Percentiles rank a stretch among this genome's conserved stretches.
Evolutionary conservation across 2,888 invertebrate genomes (phyloP).

Genomic region (Drosophila neotestacea): DNA sequence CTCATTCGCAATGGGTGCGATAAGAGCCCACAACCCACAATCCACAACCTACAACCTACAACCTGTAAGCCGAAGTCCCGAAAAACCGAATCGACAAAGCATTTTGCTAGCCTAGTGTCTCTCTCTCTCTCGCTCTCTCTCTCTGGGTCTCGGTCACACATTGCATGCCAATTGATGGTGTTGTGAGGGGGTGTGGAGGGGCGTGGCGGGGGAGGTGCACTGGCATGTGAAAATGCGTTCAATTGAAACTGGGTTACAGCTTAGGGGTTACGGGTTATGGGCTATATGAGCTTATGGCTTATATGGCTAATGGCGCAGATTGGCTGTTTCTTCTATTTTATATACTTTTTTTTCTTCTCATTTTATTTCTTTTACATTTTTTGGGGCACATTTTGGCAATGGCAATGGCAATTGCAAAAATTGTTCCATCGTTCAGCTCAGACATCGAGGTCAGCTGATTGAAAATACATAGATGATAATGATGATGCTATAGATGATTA

Average conservation of each 20-base stretch:
- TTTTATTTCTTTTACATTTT: constrained; percentile 24
- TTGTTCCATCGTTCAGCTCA: constrained; percentile 31
- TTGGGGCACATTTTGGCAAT: constrained; percentile 51
- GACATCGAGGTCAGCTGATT: constrained; percentile 55
- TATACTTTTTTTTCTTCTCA: constrained; percentile 1
- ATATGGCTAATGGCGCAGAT: constrained; percentile 75
- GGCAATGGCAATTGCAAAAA: constrained; percentile 56
- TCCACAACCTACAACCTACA: constrained; percentile 3
- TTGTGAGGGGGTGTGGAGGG: background rate
- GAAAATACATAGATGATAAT: constrained; percentile 39
- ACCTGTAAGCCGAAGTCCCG: constrained; percentile 7
- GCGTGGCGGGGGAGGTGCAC: constrained; percentile 50
- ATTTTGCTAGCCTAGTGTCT: constrained; percentile 41
- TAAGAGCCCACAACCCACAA: constrained; percentile 9
- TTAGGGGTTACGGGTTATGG: constrained; percentile 63
- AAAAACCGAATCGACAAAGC: constrained; percentile 27
- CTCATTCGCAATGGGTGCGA: constrained; percentile 18
- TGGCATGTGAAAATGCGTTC: constrained; percentile 80
- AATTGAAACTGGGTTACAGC: constrained; percentile 80
- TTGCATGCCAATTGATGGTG: constrained; percentile 49
- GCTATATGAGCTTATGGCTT: constrained; percentile 68
- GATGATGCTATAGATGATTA: constrained; percentile 16
- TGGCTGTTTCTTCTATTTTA: constrained; percentile 38
- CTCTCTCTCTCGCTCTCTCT: no score
- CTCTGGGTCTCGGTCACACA: constrained; percentile 46